phyloP scores from a whole-genome alignment of 2,888 invertebrate species.

The Nephrotoma flavescens region DNA sequence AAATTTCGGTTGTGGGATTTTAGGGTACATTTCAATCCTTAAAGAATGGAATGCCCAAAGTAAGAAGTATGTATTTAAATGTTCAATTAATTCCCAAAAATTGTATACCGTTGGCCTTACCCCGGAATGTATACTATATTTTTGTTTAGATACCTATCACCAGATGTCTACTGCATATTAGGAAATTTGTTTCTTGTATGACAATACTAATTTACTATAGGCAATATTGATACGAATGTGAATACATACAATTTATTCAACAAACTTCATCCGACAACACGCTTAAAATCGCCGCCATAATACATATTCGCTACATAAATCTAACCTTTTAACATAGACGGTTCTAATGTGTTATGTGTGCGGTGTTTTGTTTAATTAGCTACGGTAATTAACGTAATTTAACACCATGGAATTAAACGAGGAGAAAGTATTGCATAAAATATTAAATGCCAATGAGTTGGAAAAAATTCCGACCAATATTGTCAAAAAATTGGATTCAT shows the following conservation, averaged over 20 bases:
- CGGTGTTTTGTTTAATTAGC: not conserved
- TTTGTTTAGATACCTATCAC: not conserved
- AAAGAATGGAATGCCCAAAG: no score
- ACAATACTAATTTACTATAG: not conserved
- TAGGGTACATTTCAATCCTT: no score
- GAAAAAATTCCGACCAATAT: constrained; percentile 37
- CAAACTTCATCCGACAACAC: constrained; percentile 1
- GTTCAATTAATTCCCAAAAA: no score
- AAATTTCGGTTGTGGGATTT: no score
- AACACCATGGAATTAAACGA: constrained; percentile 25
- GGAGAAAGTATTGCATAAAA: constrained; percentile 27
- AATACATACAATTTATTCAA: not conserved
- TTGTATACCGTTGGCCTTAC: no score
- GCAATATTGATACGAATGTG: not conserved
- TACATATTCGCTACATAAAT: not conserved
- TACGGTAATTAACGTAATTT: not conserved
- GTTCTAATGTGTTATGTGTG: not conserved
- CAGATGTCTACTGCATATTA: not conserved
- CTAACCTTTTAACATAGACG: constrained; percentile 1
- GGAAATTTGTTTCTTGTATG: not conserved
- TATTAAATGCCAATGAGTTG: constrained; percentile 40
- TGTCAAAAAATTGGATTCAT: constrained; percentile 44
- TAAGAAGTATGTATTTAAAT: no score
- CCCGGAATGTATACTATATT: no score
- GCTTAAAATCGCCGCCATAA: constrained; percentile 4